These are phyloP conservation scores for Amorpha juglandis DNA, from an alignment of 2,888 invertebrate species.

Conservation along the genomic window DNA sequence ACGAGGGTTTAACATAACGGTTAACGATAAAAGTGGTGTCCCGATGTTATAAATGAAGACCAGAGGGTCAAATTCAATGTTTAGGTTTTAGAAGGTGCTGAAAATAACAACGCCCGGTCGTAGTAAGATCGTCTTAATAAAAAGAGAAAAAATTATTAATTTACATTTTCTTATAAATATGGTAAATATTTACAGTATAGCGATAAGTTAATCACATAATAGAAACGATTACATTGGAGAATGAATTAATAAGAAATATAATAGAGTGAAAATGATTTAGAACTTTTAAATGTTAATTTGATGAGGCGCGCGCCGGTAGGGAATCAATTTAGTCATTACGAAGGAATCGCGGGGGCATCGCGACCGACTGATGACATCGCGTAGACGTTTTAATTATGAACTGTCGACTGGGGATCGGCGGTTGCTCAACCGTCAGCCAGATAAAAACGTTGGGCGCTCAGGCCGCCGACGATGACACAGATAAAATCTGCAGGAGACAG, in stretches of 20 bases:
- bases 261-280: conserved; percentile 33
- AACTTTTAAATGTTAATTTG: conserved; percentile 60
- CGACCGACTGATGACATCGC: conserved; percentile 67
- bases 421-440: conserved; percentile 57
- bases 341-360: conserved; percentile 56
- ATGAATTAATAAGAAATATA: conserved; percentile 18
- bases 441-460: conserved; percentile 62
- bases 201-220: background rate
- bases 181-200: background rate
- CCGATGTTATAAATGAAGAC: no score
- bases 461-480: conserved; percentile 64
- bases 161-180: no score
- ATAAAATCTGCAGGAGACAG: conserved; percentile 77
- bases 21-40: no score
- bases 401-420: conserved; percentile 68
- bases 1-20: no score
- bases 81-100: no score
- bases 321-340: conserved; percentile 78
- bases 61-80: no score
- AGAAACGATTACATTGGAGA: conserved; percentile 27
- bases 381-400: conserved; percentile 82
- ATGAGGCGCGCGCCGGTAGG: conserved; percentile 57
- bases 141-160: no score
- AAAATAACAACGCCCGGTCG: no score
- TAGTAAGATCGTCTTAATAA: no score